Conservation (phyloP, 2,888 invertebrate genomes). For the Apamea anceps region DNA sequence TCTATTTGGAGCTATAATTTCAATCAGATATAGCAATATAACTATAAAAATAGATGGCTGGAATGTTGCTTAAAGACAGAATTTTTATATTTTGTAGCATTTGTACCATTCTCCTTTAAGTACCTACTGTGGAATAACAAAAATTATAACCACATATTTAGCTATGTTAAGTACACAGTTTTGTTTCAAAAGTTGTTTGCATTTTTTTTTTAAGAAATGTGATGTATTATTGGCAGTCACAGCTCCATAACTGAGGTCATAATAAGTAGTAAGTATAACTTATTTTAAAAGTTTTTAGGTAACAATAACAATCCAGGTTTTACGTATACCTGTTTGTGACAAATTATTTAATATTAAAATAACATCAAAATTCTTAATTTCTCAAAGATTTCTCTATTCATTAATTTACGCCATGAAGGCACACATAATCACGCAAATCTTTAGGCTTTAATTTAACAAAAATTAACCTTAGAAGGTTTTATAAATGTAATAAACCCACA, state of each 20-base stretch:
- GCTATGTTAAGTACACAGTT: conserved; percentile 21
- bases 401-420: conserved; percentile 36
- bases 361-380: conserved; percentile 21
- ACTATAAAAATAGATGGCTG: conserved; percentile 20
- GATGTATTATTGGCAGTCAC: conserved; percentile 32
- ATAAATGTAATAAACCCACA: not conserved
- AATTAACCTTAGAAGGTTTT: conserved; percentile 19
- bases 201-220: not conserved
- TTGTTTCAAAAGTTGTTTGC: not conserved
- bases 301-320: conserved; percentile 32
- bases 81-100: conserved; percentile 13
- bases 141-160: not conserved
- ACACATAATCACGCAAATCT: conserved; percentile 37
- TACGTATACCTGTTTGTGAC: conserved; percentile 49
- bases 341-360: conserved; percentile 42
- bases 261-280: conserved; percentile 24
- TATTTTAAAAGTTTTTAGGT: conserved; percentile 18
- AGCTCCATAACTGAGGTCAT: conserved; percentile 46
- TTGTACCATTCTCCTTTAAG: not conserved
- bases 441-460: conserved; percentile 9
- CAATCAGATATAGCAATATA: not conserved
- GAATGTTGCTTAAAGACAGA: conserved; percentile 36
- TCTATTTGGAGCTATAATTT: conserved; percentile 5
- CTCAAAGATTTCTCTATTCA: not conserved
- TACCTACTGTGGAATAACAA: not conserved